Evolutionary conservation across 2,888 invertebrate genomes (phyloP).

Genomic region (Polydrusus pterygomalis): DNA sequence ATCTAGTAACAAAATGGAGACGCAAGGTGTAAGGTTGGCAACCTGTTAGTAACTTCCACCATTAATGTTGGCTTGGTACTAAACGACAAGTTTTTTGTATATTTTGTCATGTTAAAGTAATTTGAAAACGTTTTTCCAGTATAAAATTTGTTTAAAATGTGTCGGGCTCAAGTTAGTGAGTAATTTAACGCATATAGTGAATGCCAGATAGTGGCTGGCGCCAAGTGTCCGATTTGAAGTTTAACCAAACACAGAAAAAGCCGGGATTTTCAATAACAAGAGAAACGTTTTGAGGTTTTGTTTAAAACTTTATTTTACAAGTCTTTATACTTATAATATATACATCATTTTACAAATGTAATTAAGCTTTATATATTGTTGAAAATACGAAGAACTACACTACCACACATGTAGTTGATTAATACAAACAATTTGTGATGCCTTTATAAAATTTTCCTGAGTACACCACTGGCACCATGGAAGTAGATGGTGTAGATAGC

Average conservation of each 20-base stretch:
- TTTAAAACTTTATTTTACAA: slow-evolving; percentile 26
- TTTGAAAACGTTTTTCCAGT: slow-evolving; percentile 40
- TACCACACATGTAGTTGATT: slow-evolving; percentile 28
- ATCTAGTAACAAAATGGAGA: slow-evolving; percentile 43
- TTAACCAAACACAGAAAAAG: slow-evolving; percentile 61
- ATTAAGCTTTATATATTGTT: slow-evolving; percentile 3
- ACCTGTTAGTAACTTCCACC: slow-evolving; percentile 55
- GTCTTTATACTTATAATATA: slow-evolving; percentile 14
- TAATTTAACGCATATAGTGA: slow-evolving; percentile 34
- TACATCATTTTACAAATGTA: slow-evolving; percentile 18
- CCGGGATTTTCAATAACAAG: slow-evolving; percentile 60
- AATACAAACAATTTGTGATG: slow-evolving; percentile 34
- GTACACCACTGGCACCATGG: slow-evolving; percentile 53
- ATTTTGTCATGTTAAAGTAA: slow-evolving; percentile 48
- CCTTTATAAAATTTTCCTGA: slow-evolving; percentile 46
- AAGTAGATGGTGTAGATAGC: slow-evolving; percentile 49
- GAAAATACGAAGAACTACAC: slow-evolving; percentile 11
- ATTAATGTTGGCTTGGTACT: slow-evolving; percentile 57
- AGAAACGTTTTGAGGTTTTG: slow-evolving; percentile 35
- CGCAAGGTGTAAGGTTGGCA: slow-evolving; percentile 44
- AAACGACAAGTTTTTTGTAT: slow-evolving; percentile 57
- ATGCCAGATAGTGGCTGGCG: slow-evolving; percentile 17
- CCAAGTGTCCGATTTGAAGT: slow-evolving; percentile 54
- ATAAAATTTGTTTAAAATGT: slow-evolving; percentile 20
- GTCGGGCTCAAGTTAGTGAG: slow-evolving; percentile 11